These are phyloP conservation scores for Aphidius ervi DNA, from an alignment of 1,140 invertebrate species.

Conservation along the genomic window DNA sequence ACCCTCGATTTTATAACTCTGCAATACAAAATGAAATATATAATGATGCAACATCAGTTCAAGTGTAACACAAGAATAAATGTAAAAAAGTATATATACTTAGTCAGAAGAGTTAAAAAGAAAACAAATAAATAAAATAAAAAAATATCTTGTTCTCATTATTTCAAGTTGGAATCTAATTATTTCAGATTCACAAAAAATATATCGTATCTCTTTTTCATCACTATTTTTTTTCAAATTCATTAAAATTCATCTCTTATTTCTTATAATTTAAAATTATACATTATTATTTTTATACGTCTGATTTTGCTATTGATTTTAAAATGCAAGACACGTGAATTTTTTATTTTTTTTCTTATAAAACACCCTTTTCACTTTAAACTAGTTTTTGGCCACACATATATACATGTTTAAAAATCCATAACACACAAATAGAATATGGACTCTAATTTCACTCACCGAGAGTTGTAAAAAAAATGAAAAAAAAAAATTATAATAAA, in stretches of 20 bases:
- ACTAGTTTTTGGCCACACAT: neutral
- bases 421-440: conserved; percentile 14
- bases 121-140: neutral
- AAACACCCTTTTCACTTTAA: neutral
- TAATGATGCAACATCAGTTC: too few relatives aligned
- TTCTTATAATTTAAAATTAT: neutral
- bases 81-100: too few relatives aligned
- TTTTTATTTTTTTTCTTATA: too few relatives aligned
- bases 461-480: conserved; percentile 6
- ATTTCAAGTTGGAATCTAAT: conserved; percentile 9
- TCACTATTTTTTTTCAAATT: too few relatives aligned
- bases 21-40: neutral
- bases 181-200: conserved; percentile 3
- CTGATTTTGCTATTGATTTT: neutral
- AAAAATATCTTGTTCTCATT: neutral
- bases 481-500: conserved; percentile 3
- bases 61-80: neutral
- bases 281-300: too few relatives aligned
- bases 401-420: conserved; percentile 1
- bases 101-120: neutral
- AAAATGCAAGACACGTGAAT: conserved; percentile 7
- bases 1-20: neutral
- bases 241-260: too few relatives aligned
- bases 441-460: conserved; percentile 24
- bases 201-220: neutral